Conservation (phyloP, 2,113 vertebrate species). For the Vidua chalybeata region DNA sequence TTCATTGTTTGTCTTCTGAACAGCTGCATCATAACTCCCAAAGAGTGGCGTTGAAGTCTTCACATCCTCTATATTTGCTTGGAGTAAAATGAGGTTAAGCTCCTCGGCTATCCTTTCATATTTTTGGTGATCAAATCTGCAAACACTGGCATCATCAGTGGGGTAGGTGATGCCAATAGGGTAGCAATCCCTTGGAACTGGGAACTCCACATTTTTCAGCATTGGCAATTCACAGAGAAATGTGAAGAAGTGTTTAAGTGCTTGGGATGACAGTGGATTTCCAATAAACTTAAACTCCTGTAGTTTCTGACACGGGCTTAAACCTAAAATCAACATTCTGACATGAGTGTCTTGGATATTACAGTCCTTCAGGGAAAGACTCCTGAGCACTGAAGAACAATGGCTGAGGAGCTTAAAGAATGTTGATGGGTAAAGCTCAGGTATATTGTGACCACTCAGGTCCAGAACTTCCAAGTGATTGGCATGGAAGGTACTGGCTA, state of each 20-base stretch:
- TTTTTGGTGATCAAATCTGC: conserved; percentile 79
- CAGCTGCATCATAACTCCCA: conserved; percentile 87
- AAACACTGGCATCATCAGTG: conserved; percentile 78
- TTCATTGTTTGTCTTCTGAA: conserved; percentile 90
- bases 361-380: conserved; percentile 88
- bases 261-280: conserved; percentile 84
- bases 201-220: conserved; percentile 85
- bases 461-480: conserved; percentile 84
- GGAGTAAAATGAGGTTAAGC: conserved; percentile 77
- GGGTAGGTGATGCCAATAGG: conserved; percentile 82
- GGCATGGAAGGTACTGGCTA: conserved; percentile 87
- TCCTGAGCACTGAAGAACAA: conserved; percentile 77
- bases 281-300: conserved; percentile 87
- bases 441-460: conserved; percentile 87
- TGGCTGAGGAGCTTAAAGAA: conserved; percentile 87
- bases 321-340: conserved; percentile 72
- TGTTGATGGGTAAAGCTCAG: conserved; percentile 75
- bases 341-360: conserved; percentile 81
- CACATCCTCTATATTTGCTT: conserved; percentile 78
- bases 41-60: conserved; percentile 83
- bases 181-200: conserved; percentile 92
- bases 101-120: conserved; percentile 79
- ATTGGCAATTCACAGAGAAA: conserved; percentile 77
- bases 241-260: conserved; percentile 78
- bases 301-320: conserved; percentile 80